phyloP scores from a whole-genome alignment of 2,797 vertebrate species.

The Acipenser oxyrinchus region DNA sequence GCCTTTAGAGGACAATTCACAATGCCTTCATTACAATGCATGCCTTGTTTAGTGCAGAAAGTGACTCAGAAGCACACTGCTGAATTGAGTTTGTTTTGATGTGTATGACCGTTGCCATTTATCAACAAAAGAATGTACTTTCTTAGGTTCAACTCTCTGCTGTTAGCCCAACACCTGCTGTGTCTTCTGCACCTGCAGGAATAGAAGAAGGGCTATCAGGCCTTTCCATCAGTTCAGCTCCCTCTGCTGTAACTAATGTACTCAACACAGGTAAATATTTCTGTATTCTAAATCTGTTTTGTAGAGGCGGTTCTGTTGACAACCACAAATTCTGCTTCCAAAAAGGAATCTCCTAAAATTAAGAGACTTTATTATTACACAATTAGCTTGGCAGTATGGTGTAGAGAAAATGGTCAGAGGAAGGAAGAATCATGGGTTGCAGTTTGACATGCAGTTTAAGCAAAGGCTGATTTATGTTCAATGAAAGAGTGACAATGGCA shows the following conservation, averaged over 20 bases:
- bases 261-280: conserved; percentile 58
- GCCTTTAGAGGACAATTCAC: conserved; percentile 1
- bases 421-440: no score
- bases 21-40: conserved; percentile 9
- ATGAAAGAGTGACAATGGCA: no score
- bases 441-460: no score
- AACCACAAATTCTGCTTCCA: not conserved
- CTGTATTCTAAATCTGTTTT: no score
- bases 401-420: no score
- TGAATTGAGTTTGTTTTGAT: conserved; percentile 17
- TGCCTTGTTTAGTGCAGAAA: not conserved
- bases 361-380: no score
- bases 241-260: conserved; percentile 51
- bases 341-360: not conserved
- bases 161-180: conserved; percentile 66
- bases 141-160: conserved; percentile 89
- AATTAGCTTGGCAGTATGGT: no score
- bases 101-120: conserved; percentile 26
- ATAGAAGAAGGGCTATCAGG: conserved; percentile 75
- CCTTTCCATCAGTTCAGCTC: conserved; percentile 75
- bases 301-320: no score
- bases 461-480: no score
- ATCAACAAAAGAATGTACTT: conserved; percentile 2
- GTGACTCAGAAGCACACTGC: not conserved
- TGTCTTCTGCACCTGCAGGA: conserved; percentile 56